Percentiles rank a stretch among this genome's conserved stretches.
Evolutionary conservation across 2,888 invertebrate species (phyloP).

Genomic region (Eueremaeus valkanovi): DNA sequence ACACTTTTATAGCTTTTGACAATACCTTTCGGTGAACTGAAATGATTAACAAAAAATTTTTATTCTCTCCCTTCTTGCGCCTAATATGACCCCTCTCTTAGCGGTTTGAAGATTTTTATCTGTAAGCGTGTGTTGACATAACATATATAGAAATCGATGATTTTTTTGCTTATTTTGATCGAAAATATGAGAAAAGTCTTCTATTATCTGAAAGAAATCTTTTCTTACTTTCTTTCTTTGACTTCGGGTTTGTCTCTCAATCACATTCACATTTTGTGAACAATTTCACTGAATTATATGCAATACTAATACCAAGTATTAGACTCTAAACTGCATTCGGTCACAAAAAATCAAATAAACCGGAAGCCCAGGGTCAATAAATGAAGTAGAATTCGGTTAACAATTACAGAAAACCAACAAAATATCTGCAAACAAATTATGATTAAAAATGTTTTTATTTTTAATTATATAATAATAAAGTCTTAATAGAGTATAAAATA

Average conservation of each 20-base stretch:
- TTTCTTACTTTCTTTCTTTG: background rate
- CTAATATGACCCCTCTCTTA: background rate
- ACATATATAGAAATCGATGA: background rate
- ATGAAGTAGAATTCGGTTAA: too few species aligned
- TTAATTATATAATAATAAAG: too few species aligned
- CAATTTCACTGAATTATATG: background rate
- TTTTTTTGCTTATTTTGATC: background rate
- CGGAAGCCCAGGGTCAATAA: too few species aligned
- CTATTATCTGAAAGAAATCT: background rate
- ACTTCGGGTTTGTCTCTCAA: background rate
- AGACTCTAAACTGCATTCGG: too few species aligned
- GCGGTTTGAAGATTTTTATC: slow-evolving; percentile 15
- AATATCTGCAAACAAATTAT: too few species aligned
- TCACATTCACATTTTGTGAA: background rate
- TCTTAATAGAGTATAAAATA: too few species aligned
- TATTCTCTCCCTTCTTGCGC: background rate
- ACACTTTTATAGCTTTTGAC: background rate
- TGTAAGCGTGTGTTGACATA: background rate
- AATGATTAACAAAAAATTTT: slow-evolving; percentile 6
- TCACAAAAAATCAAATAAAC: too few species aligned
- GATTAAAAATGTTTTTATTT: too few species aligned
- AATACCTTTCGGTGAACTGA: background rate
- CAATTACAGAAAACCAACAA: too few species aligned
- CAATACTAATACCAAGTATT: background rate
- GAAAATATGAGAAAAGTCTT: background rate